Percentiles rank a stretch among this genome's conserved stretches.
Conservation (phyloP, 2,113 vertebrate genomes). For the Muntiacus muntjak region DNA sequence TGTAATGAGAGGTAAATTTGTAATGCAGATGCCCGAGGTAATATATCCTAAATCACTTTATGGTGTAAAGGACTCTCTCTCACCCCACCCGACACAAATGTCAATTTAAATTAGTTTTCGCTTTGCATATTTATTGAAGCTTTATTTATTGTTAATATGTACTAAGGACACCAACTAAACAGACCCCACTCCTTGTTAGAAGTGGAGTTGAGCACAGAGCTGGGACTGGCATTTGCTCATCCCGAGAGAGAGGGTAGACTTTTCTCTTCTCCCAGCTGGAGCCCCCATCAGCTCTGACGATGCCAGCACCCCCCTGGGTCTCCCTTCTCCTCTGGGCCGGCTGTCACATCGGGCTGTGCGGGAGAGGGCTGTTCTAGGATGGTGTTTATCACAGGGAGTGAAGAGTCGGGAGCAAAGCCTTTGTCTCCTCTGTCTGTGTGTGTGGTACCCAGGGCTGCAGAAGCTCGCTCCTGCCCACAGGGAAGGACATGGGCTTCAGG, state of each 20-base stretch:
- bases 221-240: background rate
- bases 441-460: background rate
- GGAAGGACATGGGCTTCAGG: background rate
- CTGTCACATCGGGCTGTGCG: background rate
- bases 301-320: fast-evolving
- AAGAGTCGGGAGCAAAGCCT: background rate
- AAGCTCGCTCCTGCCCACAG: background rate
- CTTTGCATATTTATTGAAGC: constrained; percentile 82
- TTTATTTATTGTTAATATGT: constrained; percentile 81
- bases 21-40: constrained; percentile 86
- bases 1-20: constrained; percentile 89
- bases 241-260: background rate
- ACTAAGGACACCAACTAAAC: constrained; percentile 73
- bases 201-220: constrained; percentile 34
- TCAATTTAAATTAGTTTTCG: constrained; percentile 81
- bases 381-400: background rate
- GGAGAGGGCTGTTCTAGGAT: background rate
- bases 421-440: background rate
- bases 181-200: constrained; percentile 44
- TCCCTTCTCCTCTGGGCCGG: background rate
- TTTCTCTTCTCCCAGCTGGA: background rate
- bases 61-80: constrained; percentile 76
- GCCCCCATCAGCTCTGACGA: fast-evolving
- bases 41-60: constrained; percentile 85
- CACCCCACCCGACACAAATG: constrained; percentile 74